Conservation (phyloP, 2,113 vertebrate genomes). For the Peromyscus maniculatus region DNA sequence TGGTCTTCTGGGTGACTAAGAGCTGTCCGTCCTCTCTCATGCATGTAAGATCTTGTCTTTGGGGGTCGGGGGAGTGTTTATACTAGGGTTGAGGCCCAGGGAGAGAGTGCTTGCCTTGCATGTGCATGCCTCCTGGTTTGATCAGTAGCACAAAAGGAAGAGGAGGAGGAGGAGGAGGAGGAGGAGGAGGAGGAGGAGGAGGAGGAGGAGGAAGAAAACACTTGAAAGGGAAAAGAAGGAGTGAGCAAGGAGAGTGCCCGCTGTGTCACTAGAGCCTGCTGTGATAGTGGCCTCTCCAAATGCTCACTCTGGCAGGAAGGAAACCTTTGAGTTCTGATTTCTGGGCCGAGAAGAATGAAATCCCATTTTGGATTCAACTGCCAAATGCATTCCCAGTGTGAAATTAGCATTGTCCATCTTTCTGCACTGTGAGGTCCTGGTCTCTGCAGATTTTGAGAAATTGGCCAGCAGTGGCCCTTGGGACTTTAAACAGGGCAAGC, state of each 20-base stretch:
- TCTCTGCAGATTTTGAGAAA: slow-evolving; percentile 35
- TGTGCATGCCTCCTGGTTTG: neutral
- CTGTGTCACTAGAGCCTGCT: neutral
- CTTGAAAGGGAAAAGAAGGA: neutral
- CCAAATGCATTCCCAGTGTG: slow-evolving; percentile 10
- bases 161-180: neutral
- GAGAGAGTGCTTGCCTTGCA: neutral
- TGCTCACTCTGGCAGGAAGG: neutral
- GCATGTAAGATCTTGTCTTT: neutral
- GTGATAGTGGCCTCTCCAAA: slow-evolving; percentile 44
- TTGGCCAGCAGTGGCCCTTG: neutral
- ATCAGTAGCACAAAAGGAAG: neutral
- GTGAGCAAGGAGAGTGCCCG: neutral
- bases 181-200: neutral
- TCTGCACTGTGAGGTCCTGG: neutral
- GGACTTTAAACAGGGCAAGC: neutral
- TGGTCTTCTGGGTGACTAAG: neutral
- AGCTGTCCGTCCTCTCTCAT: neutral
- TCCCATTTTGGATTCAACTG: slow-evolving; percentile 31
- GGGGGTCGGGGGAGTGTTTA: neutral
- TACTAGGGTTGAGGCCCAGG: neutral
- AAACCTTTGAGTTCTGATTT: slow-evolving; percentile 62
- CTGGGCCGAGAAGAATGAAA: slow-evolving; percentile 53
- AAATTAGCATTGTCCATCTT: neutral
- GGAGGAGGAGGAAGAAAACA: neutral